Conservation (phyloP, 2,888 invertebrate genomes). For the Zootermopsis nevadensis region DNA sequence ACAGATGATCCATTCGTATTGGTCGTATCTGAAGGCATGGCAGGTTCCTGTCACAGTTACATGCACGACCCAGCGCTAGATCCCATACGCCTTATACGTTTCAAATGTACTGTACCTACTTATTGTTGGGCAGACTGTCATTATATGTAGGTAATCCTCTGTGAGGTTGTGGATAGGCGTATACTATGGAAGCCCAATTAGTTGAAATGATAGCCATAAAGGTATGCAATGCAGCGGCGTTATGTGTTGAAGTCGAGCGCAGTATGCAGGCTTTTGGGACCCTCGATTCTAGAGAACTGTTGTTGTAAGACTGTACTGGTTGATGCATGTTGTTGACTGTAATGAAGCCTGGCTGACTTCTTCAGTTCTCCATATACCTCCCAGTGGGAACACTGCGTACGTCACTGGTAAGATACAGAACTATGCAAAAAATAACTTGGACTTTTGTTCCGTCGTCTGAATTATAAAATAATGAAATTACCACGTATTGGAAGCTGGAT, state of each 20-base stretch:
- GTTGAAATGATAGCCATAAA: conserved; percentile 47
- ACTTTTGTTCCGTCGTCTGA: too few species aligned
- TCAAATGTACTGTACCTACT: conserved; percentile 4
- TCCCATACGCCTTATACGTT: conserved; percentile 10
- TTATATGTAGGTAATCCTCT: conserved; percentile 24
- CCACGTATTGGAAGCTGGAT: too few species aligned
- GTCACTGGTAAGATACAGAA: too few species aligned
- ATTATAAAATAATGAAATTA: too few species aligned
- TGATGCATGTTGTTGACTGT: too few species aligned
- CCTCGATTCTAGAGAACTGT: neutral
- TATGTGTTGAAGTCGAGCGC: neutral
- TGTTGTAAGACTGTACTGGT: neutral
- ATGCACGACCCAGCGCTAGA: neutral
- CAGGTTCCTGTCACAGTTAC: neutral
- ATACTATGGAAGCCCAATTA: conserved; percentile 40
- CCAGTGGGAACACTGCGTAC: too few species aligned
- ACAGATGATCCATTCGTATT: conserved; percentile 14
- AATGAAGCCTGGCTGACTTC: too few species aligned
- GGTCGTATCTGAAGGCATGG: neutral
- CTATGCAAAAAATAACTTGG: too few species aligned
- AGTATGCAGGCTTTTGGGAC: neutral
- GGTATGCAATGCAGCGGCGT: neutral
- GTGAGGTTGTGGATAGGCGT: conserved; percentile 33
- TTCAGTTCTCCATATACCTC: too few species aligned
- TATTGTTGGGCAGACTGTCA: conserved; percentile 33